Percentiles rank a stretch among this genome's conserved stretches.
These are phyloP conservation scores for Trachelus iudaicus DNA, from an alignment of 2,888 invertebrate species.

Conservation along the genomic window DNA sequence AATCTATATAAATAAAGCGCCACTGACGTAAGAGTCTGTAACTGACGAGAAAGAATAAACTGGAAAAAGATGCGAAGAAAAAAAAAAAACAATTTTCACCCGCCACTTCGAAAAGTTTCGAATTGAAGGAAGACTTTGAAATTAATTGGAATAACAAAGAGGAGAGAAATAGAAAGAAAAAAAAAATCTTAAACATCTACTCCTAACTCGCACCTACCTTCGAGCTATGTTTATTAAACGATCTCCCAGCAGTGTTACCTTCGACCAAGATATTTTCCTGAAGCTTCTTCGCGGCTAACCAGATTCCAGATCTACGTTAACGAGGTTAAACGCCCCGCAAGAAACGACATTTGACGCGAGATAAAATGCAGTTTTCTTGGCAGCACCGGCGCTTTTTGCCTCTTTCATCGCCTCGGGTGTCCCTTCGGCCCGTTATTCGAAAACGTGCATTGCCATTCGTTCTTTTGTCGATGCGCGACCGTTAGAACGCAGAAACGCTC, in stretches of 20 bases:
- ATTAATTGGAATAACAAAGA: neutral
- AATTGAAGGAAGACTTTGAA: neutral
- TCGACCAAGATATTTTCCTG: constrained; percentile 47
- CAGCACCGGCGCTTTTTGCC: neutral
- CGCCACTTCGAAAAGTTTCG: neutral
- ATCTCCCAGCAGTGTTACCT: neutral
- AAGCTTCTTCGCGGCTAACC: constrained; percentile 44
- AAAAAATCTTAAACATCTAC: neutral
- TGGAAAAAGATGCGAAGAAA: neutral
- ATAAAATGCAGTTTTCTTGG: constrained; percentile 35
- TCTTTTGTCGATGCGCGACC: neutral
- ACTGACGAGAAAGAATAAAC: neutral
- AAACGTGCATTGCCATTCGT: neutral
- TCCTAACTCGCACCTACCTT: neutral
- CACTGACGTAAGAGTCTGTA: neutral
- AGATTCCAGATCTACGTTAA: constrained; percentile 38
- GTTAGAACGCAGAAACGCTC: neutral
- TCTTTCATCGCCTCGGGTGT: neutral
- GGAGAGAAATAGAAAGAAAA: neutral
- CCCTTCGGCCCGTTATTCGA: neutral
- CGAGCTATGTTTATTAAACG: neutral
- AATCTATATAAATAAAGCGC: neutral
- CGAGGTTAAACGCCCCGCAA: constrained; percentile 45
- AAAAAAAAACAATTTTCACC: neutral
- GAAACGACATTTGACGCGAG: constrained; percentile 47